Evolutionary conservation across 2,888 invertebrate species (phyloP).

Genomic region (Marasmarcha lunaedactyla): DNA sequence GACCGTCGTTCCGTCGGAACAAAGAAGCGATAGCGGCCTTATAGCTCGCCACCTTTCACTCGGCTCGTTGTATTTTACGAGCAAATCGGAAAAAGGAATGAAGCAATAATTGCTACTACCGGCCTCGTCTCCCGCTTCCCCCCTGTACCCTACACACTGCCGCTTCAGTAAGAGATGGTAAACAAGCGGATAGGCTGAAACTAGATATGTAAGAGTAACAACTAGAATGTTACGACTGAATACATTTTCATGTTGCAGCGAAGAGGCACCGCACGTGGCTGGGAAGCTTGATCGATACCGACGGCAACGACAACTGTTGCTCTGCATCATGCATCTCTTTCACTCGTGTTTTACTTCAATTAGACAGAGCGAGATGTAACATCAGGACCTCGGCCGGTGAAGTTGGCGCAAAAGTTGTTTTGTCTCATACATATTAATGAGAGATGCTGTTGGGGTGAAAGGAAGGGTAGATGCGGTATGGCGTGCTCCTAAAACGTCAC

Average conservation of each 20-base stretch:
- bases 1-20: background rate
- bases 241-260: constrained; percentile 5
- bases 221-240: background rate
- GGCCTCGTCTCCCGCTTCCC: background rate
- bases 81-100: background rate
- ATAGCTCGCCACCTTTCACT: background rate
- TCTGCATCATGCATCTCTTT: constrained; percentile 30
- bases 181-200: background rate
- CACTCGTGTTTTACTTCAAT: constrained; percentile 13
- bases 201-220: background rate
- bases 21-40: background rate
- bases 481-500: constrained; percentile 57
- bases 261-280: constrained; percentile 40
- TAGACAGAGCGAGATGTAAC: constrained; percentile 23
- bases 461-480: constrained; percentile 54
- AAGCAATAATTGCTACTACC: background rate
- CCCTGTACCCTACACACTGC: background rate
- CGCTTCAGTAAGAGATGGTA: background rate
- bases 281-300: constrained; percentile 44
- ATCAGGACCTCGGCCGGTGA: constrained; percentile 39
- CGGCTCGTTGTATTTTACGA: background rate
- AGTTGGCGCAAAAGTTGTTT: constrained; percentile 52
- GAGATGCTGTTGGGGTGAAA: constrained; percentile 17
- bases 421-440: constrained; percentile 22
- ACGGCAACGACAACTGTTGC: constrained; percentile 61